Evolutionary conservation across 2,888 invertebrate genomes (phyloP).

Genomic region (Phorcus lineatus): DNA sequence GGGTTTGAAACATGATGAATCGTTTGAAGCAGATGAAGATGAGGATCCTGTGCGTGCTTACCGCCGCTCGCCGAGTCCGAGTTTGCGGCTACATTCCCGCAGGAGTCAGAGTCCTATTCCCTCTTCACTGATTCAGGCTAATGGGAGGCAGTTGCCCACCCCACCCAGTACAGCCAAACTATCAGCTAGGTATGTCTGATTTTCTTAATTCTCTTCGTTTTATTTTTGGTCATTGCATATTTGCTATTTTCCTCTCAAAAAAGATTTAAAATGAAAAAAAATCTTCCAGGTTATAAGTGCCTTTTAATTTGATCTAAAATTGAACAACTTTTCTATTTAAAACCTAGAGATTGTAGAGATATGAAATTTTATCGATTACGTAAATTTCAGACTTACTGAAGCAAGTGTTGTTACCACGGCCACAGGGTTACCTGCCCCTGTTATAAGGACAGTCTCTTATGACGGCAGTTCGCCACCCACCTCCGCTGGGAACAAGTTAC

Average conservation of each 20-base stretch:
- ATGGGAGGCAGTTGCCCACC: conserved; percentile 16
- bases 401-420: background rate
- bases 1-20: conserved; percentile 34
- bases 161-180: conserved; percentile 7
- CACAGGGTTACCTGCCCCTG: conserved; percentile 31
- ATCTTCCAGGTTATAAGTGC: no score
- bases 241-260: no score
- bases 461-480: conserved; percentile 43
- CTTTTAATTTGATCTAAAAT: no score
- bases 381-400: background rate
- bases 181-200: background rate
- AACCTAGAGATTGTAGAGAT: no score
- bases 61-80: conserved; percentile 17
- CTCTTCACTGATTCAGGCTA: background rate
- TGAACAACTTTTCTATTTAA: no score
- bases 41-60: background rate
- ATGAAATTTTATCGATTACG: no score
- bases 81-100: background rate
- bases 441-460: conserved; percentile 33
- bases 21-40: conserved; percentile 28
- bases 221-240: background rate
- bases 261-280: no score
- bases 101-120: background rate
- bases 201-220: background rate
- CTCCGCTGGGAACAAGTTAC: conserved; percentile 48